Base-by-base conservation (phyloP, 2,113 vertebrate genomes). In the Podarcis muralis region DNA sequence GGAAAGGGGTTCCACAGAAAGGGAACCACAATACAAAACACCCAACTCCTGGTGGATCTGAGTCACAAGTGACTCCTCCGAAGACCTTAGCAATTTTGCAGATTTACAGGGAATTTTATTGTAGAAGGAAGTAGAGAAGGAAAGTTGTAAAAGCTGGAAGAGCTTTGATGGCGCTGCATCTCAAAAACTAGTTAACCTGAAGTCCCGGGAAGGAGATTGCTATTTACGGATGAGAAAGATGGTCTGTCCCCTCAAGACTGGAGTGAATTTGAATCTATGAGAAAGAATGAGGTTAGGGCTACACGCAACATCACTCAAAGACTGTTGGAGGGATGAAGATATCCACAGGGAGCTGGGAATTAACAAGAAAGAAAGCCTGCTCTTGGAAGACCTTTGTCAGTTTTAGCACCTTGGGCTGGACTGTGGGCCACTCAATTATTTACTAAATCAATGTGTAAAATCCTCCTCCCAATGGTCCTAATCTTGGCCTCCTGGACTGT, bases 261-360 rank as follows among this genome's bases (percentile, higher is more conserved):
- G 30, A 75, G 7, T 82, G 69, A 62, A 65, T 23, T 62, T 81
- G 69, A 82, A 75, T 65, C 25, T 82, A 30, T n/a, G 27, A 35
- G 78, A 81, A 87, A 72, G n/a, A 87, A 87, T 81, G 43, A 30
- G n/a, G 77, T 59, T 81, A 74, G 62, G 68, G 30, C 37, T 32
- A 12, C 37, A 48, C 5, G 30, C 76, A 69, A 48, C 3, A 74
- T 85, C 71, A 62, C 20, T 75, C 48, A 22, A 15, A 30, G 18
- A 48, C 5, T 5, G 4, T 13, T 65, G 27, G 43, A 43, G 30
- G 57, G 18, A 25, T 40, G 30, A 74, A 22, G 15, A 1, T n/a
- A 43, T 23, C 30, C 53, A 32, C 16, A 20, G 30, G 30, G 35
- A 16, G 5, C 3, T 66, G 53, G 20, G 69, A 74, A 74, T 25